phyloP scores from a whole-genome alignment of 2,888 invertebrate species.

The Cheilosia vernalis region DNA sequence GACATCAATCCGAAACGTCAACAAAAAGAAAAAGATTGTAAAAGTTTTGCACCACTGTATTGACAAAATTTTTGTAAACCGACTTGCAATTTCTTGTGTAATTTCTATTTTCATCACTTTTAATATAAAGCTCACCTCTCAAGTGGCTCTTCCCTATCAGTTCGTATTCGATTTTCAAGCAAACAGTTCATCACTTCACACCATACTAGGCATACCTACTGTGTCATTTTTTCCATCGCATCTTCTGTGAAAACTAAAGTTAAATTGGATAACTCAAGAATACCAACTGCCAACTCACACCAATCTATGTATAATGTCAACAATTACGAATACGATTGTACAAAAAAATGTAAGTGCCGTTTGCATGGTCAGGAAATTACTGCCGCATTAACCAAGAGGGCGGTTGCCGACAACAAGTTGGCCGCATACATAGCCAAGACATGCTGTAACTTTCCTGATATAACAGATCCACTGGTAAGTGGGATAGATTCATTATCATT shows the following conservation, averaged over 20 bases:
- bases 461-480: slow-evolving; percentile 86
- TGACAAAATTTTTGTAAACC: slow-evolving; percentile 29
- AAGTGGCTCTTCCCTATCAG: not conserved
- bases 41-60: slow-evolving; percentile 25
- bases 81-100: slow-evolving; percentile 45
- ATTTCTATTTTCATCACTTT: slow-evolving; percentile 11
- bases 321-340: slow-evolving; percentile 84
- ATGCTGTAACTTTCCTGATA: slow-evolving; percentile 86
- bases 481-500: not conserved
- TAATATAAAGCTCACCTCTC: not conserved
- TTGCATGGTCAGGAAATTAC: slow-evolving; percentile 84
- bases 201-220: no score
- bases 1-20: slow-evolving; percentile 38
- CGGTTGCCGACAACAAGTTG: slow-evolving; percentile 85
- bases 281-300: slow-evolving; percentile 20
- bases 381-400: slow-evolving; percentile 87
- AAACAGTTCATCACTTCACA: not conserved
- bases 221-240: not conserved
- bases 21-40: not conserved
- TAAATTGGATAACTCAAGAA: slow-evolving; percentile 35
- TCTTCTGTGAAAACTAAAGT: not conserved
- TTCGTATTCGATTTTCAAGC: not conserved
- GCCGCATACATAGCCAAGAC: slow-evolving; percentile 85
- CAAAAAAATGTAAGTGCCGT: slow-evolving; percentile 85
- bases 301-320: slow-evolving; percentile 72